These are phyloP conservation scores for Neodontobutis hainanensis DNA, from an alignment of 2,113 vertebrate species.

Conservation along the genomic window DNA sequence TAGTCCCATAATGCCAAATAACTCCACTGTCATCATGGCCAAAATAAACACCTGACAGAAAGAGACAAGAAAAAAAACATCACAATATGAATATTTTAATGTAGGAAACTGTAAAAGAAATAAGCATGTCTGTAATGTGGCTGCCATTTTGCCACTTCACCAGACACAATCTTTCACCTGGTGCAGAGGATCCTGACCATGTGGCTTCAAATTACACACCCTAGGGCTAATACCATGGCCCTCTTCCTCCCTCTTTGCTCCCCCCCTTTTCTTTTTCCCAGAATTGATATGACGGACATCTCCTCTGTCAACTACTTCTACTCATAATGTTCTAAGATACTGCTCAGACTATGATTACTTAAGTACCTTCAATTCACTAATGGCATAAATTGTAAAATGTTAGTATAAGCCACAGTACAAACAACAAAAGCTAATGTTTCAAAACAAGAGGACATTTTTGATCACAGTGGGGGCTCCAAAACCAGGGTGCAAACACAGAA, in stretches of 20 bases:
- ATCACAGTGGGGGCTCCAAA: conserved; percentile 61
- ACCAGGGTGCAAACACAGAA: conserved; percentile 65
- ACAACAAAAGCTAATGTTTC: conserved; percentile 35
- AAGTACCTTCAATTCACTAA: not conserved
- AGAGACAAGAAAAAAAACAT: conserved; percentile 2
- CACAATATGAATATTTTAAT: not conserved
- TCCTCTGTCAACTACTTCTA: conserved; percentile 43
- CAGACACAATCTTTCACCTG: conserved; percentile 57
- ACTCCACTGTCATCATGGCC: conserved; percentile 95
- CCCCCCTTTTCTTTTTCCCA: conserved; percentile 33
- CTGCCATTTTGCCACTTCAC: conserved; percentile 36
- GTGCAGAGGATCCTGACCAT: conserved; percentile 52
- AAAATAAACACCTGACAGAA: conserved; percentile 88
- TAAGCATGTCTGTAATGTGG: conserved; percentile 11
- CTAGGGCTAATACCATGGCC: conserved; percentile 38
- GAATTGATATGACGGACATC: conserved; percentile 59
- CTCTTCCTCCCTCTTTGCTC: conserved; percentile 4
- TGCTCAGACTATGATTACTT: not conserved
- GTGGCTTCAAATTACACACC: conserved; percentile 66
- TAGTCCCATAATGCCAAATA: conserved; percentile 99
- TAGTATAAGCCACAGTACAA: conserved; percentile 38
- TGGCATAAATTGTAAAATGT: conserved; percentile 17
- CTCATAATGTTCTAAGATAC: not conserved
- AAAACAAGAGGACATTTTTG: conserved; percentile 61
- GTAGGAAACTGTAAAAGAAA: not conserved